These are phyloP conservation scores for Austrolebias charrua DNA, from an alignment of 2,797 vertebrate genomes.

Conservation along the genomic window DNA sequence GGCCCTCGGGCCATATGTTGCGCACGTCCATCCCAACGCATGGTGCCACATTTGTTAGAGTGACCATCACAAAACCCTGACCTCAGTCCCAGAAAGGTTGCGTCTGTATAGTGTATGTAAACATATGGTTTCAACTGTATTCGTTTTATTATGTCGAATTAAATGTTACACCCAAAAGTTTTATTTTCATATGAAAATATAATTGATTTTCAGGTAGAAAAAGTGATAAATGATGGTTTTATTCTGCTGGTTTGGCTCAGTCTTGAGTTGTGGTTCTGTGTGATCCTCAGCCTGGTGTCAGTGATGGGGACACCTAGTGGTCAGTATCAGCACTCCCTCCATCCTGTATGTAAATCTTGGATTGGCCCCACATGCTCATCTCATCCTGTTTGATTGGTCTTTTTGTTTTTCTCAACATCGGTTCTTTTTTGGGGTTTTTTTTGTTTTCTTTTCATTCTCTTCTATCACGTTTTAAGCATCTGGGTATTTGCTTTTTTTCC, in stretches of 20 bases:
- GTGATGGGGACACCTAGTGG: slow-evolving; percentile 76
- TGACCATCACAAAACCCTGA: no score
- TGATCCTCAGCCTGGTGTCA: slow-evolving; percentile 52
- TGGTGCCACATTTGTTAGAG: no score
- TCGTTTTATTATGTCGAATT: no score
- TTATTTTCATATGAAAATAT: background rate
- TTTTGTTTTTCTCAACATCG: slow-evolving; percentile 6
- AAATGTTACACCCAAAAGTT: slow-evolving; percentile 9
- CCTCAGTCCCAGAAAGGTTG: no score
- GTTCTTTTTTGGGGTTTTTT: slow-evolving; percentile 11
- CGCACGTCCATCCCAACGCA: no score
- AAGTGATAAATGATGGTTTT: slow-evolving; percentile 17
- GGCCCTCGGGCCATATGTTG: no score
- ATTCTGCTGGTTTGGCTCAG: slow-evolving; percentile 6
- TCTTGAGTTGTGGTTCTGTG: no score
- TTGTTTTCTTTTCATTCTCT: slow-evolving; percentile 7
- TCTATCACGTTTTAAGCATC: slow-evolving; percentile 24
- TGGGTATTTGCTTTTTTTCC: slow-evolving; percentile 41
- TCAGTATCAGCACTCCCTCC: slow-evolving; percentile 47
- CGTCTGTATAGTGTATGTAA: no score
- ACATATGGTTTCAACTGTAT: no score
- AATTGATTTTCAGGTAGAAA: background rate
- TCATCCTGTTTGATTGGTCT: slow-evolving; percentile 5
- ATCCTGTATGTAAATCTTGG: slow-evolving; percentile 12
- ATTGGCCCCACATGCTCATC: slow-evolving; percentile 2